These are phyloP conservation scores for Meriones psammophilus DNA, from an alignment of 2,797 vertebrate species.

Conservation along the genomic window DNA sequence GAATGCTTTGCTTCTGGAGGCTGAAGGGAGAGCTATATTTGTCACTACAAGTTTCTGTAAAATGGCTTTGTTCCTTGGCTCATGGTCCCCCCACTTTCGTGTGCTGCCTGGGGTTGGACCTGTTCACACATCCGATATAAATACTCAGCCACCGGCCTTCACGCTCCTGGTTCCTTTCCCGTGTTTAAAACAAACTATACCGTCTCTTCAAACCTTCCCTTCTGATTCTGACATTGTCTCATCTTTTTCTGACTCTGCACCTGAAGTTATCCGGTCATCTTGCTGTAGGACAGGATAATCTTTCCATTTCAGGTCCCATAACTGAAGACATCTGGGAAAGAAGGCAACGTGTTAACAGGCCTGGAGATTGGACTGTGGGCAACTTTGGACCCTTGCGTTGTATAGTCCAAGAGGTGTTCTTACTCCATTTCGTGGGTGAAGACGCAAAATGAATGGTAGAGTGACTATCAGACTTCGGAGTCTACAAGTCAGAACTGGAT, in stretches of 20 bases:
- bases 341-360: neutral
- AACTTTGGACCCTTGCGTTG: constrained; percentile 18
- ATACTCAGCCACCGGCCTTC: neutral
- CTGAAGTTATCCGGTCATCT: neutral
- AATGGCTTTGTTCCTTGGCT: neutral
- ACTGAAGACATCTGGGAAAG: neutral
- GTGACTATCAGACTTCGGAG: neutral
- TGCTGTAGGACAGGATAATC: neutral
- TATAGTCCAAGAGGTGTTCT: neutral
- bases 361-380: neutral
- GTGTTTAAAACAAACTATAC: neutral
- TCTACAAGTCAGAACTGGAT: neutral
- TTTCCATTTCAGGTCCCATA: neutral
- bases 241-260: neutral
- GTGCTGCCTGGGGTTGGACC: neutral
- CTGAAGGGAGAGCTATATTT: neutral
- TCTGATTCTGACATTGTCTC: neutral
- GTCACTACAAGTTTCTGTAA: neutral
- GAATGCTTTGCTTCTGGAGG: neutral
- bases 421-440: neutral
- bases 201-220: neutral
- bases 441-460: neutral
- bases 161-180: neutral
- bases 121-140: neutral
- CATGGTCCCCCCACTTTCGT: too few species aligned